A percentile compares a stretch with the other conserved stretches of the same genome.
Conservation (phyloP, 2,797 vertebrate genomes). For the Siniperca undulata region DNA sequence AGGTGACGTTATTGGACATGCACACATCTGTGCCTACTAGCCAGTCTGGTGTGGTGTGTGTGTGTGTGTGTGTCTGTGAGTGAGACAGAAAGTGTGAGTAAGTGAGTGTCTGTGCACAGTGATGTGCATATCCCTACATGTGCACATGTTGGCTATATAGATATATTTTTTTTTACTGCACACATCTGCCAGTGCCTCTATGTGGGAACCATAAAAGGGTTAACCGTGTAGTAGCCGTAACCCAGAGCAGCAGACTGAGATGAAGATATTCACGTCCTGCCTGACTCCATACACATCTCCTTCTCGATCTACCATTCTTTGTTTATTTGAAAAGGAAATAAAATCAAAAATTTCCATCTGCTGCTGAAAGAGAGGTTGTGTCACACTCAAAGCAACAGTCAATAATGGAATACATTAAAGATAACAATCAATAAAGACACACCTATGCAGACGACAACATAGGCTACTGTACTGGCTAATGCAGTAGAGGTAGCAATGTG, state of each 20-base stretch:
- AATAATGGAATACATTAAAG: slow-evolving; percentile 13
- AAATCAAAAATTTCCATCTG: background rate
- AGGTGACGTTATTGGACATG: slow-evolving; percentile 86
- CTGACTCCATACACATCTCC: slow-evolving; percentile 82
- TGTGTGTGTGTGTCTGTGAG: slow-evolving; percentile 32
- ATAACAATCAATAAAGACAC: slow-evolving; percentile 4
- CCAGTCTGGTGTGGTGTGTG: slow-evolving; percentile 55
- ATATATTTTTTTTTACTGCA: slow-evolving; percentile 90
- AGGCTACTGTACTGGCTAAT: background rate
- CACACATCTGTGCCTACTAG: slow-evolving; percentile 91
- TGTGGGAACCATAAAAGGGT: slow-evolving; percentile 90
- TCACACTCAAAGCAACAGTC: background rate
- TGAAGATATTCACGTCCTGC: slow-evolving; percentile 87
- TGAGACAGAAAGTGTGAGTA: slow-evolving; percentile 23
- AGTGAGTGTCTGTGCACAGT: slow-evolving; percentile 39
- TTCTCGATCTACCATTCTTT: slow-evolving; percentile 43
- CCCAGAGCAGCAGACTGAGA: slow-evolving; percentile 80
- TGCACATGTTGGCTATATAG: slow-evolving; percentile 89
- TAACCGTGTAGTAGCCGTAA: slow-evolving; percentile 88
- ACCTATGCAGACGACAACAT: background rate
- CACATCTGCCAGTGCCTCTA: slow-evolving; percentile 93
- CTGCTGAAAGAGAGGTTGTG: slow-evolving; percentile 3
- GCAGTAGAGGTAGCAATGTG: background rate
- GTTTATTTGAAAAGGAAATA: slow-evolving; percentile 23
- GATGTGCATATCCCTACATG: slow-evolving; percentile 85